A percentile compares a stretch with the other conserved stretches of the same genome.
Conservation (phyloP, 1,140 invertebrate species). For the Phthorimaea operculella region DNA sequence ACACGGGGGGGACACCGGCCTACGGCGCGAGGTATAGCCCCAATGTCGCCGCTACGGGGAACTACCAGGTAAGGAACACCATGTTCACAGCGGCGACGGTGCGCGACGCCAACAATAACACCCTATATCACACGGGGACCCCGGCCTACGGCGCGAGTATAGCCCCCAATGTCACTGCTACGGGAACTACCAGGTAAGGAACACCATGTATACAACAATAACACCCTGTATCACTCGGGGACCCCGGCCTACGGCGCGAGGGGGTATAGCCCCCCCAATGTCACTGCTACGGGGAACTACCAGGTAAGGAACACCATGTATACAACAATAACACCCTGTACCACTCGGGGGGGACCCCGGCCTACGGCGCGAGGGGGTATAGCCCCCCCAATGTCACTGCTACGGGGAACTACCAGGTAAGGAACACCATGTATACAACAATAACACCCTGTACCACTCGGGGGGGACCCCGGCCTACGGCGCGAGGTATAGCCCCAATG, state of each 20-base stretch:
- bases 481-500: conserved; percentile 23
- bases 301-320: conserved; percentile 27
- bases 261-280: conserved; percentile 34
- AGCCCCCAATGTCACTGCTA: no score
- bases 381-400: no score
- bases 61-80: no score
- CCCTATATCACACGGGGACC: conserved; percentile 41
- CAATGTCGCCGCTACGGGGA: no score
- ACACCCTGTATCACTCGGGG: conserved; percentile 49
- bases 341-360: no score
- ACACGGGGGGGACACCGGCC: conserved; percentile 28
- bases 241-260: conserved; percentile 31
- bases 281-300: conserved; percentile 38
- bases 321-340: no score
- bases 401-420: no score
- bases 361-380: no score
- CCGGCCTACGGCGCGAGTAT: conserved; percentile 31
- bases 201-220: conserved; percentile 58
- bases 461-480: no score
- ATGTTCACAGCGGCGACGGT: conserved; percentile 44
- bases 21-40: conserved; percentile 31
- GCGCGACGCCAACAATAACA: conserved; percentile 56
- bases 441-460: no score
- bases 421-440: no score
- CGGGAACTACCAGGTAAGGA: no score